Evolutionary conservation across 2,113 vertebrate species (phyloP).

Genomic region (Scolopax mira): DNA sequence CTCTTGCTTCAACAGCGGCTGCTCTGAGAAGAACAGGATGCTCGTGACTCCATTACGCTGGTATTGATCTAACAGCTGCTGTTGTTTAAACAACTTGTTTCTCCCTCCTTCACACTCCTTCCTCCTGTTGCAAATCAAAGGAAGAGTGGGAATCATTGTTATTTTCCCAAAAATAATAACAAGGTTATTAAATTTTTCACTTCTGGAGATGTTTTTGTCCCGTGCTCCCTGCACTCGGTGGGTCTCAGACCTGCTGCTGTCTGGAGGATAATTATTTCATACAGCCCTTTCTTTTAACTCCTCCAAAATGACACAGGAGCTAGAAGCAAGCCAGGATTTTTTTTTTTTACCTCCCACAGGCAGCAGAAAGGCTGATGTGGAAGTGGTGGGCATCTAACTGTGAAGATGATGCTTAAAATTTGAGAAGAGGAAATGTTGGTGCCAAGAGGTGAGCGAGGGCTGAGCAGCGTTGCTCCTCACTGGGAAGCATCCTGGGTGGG

Average conservation of each 20-base stretch:
- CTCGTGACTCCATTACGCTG: background rate
- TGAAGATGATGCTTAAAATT: background rate
- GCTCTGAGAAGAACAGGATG: background rate
- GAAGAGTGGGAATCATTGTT: background rate
- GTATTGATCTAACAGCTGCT: conserved; percentile 31
- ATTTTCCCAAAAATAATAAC: background rate
- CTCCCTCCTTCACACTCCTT: background rate
- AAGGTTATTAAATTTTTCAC: background rate
- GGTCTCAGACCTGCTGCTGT: background rate
- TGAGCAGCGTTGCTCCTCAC: accelerated
- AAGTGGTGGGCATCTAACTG: background rate
- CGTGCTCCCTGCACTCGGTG: background rate
- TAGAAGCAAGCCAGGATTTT: background rate
- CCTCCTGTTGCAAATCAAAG: conserved; percentile 5
- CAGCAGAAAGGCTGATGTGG: background rate
- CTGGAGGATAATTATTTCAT: background rate
- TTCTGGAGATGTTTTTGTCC: background rate
- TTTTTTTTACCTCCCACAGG: background rate
- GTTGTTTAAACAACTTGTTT: conserved; percentile 15
- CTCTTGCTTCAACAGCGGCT: background rate
- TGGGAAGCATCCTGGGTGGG: background rate
- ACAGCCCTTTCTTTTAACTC: background rate
- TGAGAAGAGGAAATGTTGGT: background rate
- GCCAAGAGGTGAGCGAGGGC: background rate
- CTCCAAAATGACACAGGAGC: background rate